Base-by-base conservation (phyloP, 1,140 invertebrate species). In the Drosophila albomicans region DNA sequence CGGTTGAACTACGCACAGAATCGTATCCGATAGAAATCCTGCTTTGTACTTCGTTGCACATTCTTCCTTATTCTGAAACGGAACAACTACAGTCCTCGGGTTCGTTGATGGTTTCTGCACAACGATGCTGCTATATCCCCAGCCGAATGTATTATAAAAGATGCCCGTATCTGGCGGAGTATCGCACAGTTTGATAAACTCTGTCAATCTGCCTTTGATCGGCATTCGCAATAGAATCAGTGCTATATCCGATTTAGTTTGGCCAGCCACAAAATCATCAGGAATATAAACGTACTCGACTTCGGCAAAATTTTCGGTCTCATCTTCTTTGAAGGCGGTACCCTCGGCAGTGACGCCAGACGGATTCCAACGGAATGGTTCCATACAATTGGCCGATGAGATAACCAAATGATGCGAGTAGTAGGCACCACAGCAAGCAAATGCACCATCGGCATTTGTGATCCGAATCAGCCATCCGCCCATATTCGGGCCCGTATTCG, bases 391-490 rank as follows among this genome's bases (percentile, higher is more conserved):
- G 8, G 59, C 79, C 0, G 79, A 81, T 7, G 61, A 61, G 8
- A 81, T 20, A 8, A 79, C 64, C 59, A 79, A 20, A 0, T 58
- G 1, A 1, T 73, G 64, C 1, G 73, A 16, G 13, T 43, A 69
- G 45, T 78, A 80, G 4, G 70, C 15, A 11, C 69, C 78, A 32
- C 75, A 67, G n/a, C 70, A 80, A 25, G 62, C 48, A 10, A 63
- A 43, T 8, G 11, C 7, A 1, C 16, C 16, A 3, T 57, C 67
- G 5, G 16, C 32, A 35, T 75, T 57, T 0, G 13, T 46, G 4
- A 76, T 46, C 15, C 45, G 58, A 6, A 78, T 25, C 7, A 79
- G 54, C 75, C 78, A 79, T 8, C 78, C 78, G 10, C 75, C 78
- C 16, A 61, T 59, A 11, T 69, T 73, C 0, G 20, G 1, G 0